These are phyloP conservation scores for Novumbra hubbsi DNA, from an alignment of 2,797 vertebrate genomes.

Conservation along the genomic window DNA sequence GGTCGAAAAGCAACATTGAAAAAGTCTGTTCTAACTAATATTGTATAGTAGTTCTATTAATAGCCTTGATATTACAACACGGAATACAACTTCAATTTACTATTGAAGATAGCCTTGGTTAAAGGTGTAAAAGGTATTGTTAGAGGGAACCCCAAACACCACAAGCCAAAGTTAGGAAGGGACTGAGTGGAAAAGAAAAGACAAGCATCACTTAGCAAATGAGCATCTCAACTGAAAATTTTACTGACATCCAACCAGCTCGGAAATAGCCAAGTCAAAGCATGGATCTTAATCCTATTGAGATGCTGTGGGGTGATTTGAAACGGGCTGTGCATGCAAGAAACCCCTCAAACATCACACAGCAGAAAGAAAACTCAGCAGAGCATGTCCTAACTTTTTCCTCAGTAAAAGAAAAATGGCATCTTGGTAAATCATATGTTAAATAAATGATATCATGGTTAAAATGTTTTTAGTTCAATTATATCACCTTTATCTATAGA, in stretches of 20 bases:
- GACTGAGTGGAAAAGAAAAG: not conserved
- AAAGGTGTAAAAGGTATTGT: conserved; percentile 17
- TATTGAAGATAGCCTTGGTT: not conserved
- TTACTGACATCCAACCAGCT: not conserved
- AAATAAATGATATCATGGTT: too few species aligned
- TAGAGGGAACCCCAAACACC: conserved; percentile 19
- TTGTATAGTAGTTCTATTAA: not conserved
- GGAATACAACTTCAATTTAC: not conserved
- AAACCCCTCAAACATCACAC: too few species aligned
- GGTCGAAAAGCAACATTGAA: not conserved
- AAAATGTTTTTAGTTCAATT: too few species aligned
- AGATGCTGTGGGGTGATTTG: too few species aligned
- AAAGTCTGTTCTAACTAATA: not conserved
- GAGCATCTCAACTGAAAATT: not conserved
- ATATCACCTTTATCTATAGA: too few species aligned
- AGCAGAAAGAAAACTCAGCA: too few species aligned
- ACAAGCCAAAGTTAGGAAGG: conserved; percentile 26
- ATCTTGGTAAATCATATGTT: too few species aligned
- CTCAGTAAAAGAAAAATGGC: too few species aligned
- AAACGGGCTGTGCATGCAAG: too few species aligned
- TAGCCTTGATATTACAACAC: not conserved
- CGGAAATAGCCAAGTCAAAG: too few species aligned
- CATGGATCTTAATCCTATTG: too few species aligned
- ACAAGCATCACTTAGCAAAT: not conserved
- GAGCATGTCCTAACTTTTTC: too few species aligned